phyloP scores from a whole-genome alignment of 1,140 invertebrate genomes.

The Drosophila lowei region DNA sequence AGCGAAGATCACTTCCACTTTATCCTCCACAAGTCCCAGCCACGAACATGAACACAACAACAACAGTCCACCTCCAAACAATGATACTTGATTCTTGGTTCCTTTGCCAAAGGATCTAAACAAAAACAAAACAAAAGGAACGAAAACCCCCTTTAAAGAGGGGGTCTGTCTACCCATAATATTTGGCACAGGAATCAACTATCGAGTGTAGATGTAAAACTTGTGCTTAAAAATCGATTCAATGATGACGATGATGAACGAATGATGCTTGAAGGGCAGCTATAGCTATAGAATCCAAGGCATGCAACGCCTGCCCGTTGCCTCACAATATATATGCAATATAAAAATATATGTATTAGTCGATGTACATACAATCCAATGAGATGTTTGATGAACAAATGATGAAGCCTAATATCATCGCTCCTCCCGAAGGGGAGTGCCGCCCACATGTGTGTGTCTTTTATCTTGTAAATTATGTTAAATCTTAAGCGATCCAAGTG shows the following conservation, averaged over 20 bases:
- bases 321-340: slow-evolving; percentile 53
- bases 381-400: slow-evolving; percentile 49
- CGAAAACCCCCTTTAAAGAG: slow-evolving; percentile 2
- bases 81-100: slow-evolving; percentile 71
- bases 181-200: slow-evolving; percentile 69
- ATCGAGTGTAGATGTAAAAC: slow-evolving; percentile 54
- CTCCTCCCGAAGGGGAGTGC: slow-evolving; percentile 1
- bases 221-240: slow-evolving; percentile 61
- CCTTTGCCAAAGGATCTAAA: slow-evolving; percentile 55
- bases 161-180: slow-evolving; percentile 6
- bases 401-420: slow-evolving; percentile 7
- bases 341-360: slow-evolving; percentile 60
- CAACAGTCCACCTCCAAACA: slow-evolving; percentile 52
- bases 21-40: slow-evolving; percentile 67
- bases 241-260: slow-evolving; percentile 17
- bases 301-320: slow-evolving; percentile 46
- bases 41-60: slow-evolving; percentile 61
- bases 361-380: slow-evolving; percentile 48
- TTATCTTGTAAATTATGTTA: slow-evolving; percentile 47
- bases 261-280: slow-evolving; percentile 58
- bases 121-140: slow-evolving; percentile 8
- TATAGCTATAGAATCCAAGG: slow-evolving; percentile 50
- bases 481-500: slow-evolving; percentile 36
- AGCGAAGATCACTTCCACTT: slow-evolving; percentile 66
- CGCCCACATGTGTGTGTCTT: slow-evolving; percentile 27